phyloP scores from a whole-genome alignment of 2,113 vertebrate genomes.

The Tachysurus vachellii region DNA sequence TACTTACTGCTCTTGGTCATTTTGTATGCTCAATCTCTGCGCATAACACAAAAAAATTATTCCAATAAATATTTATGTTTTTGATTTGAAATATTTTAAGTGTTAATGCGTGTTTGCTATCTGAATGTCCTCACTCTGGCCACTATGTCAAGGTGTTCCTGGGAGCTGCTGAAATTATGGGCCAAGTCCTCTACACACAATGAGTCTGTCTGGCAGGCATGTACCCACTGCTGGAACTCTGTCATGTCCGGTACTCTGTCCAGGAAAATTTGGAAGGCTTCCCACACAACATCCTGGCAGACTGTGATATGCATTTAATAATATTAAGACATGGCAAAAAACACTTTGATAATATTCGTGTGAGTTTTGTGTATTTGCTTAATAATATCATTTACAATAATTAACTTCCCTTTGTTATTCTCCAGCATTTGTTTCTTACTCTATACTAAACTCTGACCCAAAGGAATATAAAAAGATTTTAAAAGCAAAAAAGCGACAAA shows the following conservation, averaged over 20 bases:
- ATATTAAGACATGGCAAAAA: not conserved
- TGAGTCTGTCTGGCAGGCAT: constrained; percentile 84
- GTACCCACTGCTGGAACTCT: constrained; percentile 90
- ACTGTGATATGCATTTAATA: constrained; percentile 68
- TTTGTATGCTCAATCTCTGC: constrained; percentile 55
- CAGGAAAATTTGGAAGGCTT: constrained; percentile 91
- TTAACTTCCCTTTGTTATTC: not conserved
- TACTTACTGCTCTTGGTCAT: constrained; percentile 54
- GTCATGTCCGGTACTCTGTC: constrained; percentile 85
- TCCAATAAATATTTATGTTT: not conserved
- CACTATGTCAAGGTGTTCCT: constrained; percentile 86
- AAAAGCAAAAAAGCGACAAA: constrained; percentile 16
- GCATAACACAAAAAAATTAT: constrained; percentile 32
- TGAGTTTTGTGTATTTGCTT: no score
- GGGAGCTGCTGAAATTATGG: constrained; percentile 88
- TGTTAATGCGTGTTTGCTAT: not conserved
- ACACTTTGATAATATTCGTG: no score
- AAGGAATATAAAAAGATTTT: constrained; percentile 26
- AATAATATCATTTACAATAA: not conserved
- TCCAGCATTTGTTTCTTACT: not conserved
- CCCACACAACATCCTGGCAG: constrained; percentile 95
- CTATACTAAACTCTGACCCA: constrained; percentile 11
- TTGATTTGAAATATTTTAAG: not conserved
- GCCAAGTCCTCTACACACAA: constrained; percentile 90
- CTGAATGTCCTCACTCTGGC: constrained; percentile 73